These are phyloP conservation scores for Eurois occulta DNA, from an alignment of 2,888 invertebrate species.

Conservation along the genomic window DNA sequence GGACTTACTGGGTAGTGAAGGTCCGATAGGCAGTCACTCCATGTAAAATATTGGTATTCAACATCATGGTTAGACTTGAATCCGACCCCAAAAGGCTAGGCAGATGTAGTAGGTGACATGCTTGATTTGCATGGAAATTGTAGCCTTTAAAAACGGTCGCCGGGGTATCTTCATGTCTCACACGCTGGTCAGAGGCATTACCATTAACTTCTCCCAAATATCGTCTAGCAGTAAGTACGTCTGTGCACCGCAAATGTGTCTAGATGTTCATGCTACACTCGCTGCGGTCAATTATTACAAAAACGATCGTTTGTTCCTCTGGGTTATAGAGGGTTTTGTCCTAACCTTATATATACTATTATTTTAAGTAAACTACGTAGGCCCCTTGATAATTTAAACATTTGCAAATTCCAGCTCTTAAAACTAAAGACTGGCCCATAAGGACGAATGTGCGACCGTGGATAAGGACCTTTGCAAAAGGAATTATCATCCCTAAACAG, in stretches of 20 bases:
- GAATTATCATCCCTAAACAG: constrained; percentile 47
- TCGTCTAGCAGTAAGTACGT: background rate
- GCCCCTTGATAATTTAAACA: constrained; percentile 6
- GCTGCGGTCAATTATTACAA: background rate
- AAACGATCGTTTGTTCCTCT: background rate
- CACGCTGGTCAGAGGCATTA: background rate
- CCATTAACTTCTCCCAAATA: background rate
- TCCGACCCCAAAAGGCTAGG: too few species aligned
- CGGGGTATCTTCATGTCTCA: background rate
- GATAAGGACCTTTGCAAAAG: constrained; percentile 40
- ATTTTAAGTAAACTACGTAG: background rate
- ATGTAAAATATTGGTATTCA: too few species aligned
- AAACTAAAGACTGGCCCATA: constrained; percentile 19
- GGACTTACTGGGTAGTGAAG: too few species aligned
- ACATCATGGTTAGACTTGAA: too few species aligned
- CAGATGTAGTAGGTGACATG: too few species aligned
- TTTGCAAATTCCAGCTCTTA: constrained; percentile 13
- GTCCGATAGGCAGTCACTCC: too few species aligned
- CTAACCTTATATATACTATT: background rate
- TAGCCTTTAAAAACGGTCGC: too few species aligned
- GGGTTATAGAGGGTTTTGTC: too few species aligned
- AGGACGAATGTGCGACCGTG: constrained; percentile 37
- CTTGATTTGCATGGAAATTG: background rate
- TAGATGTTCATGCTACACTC: background rate
- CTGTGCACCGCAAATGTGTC: background rate